Conservation (phyloP, 1,140 invertebrate species). For the Condylostylus longicornis region DNA sequence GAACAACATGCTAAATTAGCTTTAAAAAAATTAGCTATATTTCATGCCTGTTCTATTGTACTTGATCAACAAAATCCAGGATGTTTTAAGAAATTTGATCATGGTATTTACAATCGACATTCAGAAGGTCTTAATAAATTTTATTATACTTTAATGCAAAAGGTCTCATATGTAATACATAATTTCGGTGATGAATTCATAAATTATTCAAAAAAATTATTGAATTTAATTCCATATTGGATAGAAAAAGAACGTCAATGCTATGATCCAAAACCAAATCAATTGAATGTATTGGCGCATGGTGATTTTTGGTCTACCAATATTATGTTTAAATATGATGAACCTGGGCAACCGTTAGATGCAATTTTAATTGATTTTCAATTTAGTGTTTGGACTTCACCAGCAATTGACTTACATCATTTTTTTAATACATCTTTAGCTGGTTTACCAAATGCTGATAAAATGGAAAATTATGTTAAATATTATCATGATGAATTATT, state of each 20-base stretch:
- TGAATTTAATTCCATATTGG: too few relatives aligned
- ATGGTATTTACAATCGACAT: conserved; percentile 23
- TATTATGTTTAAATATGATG: conserved; percentile 28
- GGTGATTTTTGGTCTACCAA: conserved; percentile 39
- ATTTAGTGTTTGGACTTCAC: conserved; percentile 14
- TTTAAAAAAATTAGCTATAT: conserved; percentile 38
- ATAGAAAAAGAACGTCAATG: too few relatives aligned
- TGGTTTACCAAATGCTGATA: conserved; percentile 12
- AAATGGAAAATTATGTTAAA: conserved; percentile 19
- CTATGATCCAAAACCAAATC: too few relatives aligned
- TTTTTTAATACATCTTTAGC: conserved; percentile 19
- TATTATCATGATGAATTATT: conserved; percentile 18
- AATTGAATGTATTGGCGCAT: conserved; percentile 44
- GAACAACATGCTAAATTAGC: conserved; percentile 33
- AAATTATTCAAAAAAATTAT: too few relatives aligned
- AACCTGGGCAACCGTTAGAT: conserved; percentile 7
- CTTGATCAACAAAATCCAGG: conserved; percentile 19
- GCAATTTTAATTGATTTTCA: conserved; percentile 32
- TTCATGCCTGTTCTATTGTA: conserved; percentile 33
- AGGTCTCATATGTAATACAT: too few relatives aligned
- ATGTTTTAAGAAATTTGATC: conserved; percentile 16
- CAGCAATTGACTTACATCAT: conserved; percentile 24
- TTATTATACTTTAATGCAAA: too few relatives aligned
- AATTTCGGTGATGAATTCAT: too few relatives aligned
- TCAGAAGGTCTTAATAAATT: conserved; percentile 14